A percentile compares a stretch with the other conserved stretches of the same genome.
phyloP scores from a whole-genome alignment of 2,888 invertebrate genomes.

The Teleogryllus oceanicus region DNA sequence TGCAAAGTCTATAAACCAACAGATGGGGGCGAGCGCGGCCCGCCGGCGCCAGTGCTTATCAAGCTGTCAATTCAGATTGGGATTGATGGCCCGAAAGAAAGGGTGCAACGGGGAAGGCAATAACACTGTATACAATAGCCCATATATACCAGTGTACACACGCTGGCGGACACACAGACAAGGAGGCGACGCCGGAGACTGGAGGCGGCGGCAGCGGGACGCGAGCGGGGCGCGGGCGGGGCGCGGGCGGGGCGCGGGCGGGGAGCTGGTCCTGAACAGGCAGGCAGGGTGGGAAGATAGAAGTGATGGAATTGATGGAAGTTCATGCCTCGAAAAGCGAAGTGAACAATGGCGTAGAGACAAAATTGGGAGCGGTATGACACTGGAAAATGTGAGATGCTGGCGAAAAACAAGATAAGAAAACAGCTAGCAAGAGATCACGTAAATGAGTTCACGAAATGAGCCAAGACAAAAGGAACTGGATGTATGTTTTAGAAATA shows the following conservation, averaged over 20 bases:
- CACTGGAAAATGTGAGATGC: too few relatives aligned
- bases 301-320: background rate
- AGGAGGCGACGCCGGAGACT: background rate
- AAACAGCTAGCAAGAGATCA: too few relatives aligned
- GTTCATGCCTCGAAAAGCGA: too few relatives aligned
- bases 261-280: background rate
- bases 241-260: background rate
- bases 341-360: too few relatives aligned
- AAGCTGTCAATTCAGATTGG: slow-evolving; percentile 32
- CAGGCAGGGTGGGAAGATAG: background rate
- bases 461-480: too few relatives aligned
- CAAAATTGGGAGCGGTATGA: too few relatives aligned
- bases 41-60: slow-evolving; percentile 30
- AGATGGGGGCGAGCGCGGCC: slow-evolving; percentile 23
- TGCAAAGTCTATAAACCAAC: slow-evolving; percentile 29
- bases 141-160: slow-evolving; percentile 20
- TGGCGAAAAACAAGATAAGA: too few relatives aligned
- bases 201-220: background rate
- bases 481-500: too few relatives aligned
- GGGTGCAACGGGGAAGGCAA: slow-evolving; percentile 25
- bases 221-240: background rate
- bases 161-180: background rate
- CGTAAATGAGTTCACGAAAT: too few relatives aligned
- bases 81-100: slow-evolving; percentile 30
- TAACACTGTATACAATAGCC: slow-evolving; percentile 24